Evolutionary conservation across 1,140 invertebrate species (phyloP), one percentile per base, ranked within the genome.

Genomic region (Agrypnia vestita): DNA sequence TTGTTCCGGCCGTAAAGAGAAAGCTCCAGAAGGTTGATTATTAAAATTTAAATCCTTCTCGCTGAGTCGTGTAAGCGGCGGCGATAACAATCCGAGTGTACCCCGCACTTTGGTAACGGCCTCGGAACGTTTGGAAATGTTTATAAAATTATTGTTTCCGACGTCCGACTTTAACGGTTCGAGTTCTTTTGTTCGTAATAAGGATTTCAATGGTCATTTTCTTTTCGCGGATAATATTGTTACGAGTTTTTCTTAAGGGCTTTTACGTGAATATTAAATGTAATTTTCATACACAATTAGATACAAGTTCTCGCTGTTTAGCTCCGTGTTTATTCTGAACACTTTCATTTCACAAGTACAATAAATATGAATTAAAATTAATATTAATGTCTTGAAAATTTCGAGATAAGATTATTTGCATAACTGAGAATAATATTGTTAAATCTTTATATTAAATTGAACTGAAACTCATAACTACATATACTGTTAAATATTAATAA

Each of bases 31-130:
- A 46, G 64, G 64, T 69, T 69, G 64, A 69, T 69, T 69, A 69
- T 69, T 69, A 69, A 69, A 69, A 69, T 69, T 69, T 69, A 69
- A 69, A 69, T 35, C 64, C 64, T 46, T 69, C 64, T 69, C 46
- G 64, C 17, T 47, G 64, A 44, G 46, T 46, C 64, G 43, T 47
- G 64, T 69, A 69, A 69, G 44, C 64, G 35, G 64, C 15, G 64
- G 61, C 15, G 64, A 69, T 69, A 69, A 69, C 61, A 62, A 19
- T 62, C 35, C 25, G 13, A 35, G 61, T 35, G 35, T 21, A 19
- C 61, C 61, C 61, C 61, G 25, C 25, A 43, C 61, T 62, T 62
- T 62, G 19, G 13, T 62, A 62, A 62, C 25, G 10, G 61, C 25
- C 61, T 43, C 19, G 19, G 3, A 25, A 64, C 44, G 64, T n/a